Conservation (phyloP, 1,140 invertebrate species). For the Drosophila virilis region DNA sequence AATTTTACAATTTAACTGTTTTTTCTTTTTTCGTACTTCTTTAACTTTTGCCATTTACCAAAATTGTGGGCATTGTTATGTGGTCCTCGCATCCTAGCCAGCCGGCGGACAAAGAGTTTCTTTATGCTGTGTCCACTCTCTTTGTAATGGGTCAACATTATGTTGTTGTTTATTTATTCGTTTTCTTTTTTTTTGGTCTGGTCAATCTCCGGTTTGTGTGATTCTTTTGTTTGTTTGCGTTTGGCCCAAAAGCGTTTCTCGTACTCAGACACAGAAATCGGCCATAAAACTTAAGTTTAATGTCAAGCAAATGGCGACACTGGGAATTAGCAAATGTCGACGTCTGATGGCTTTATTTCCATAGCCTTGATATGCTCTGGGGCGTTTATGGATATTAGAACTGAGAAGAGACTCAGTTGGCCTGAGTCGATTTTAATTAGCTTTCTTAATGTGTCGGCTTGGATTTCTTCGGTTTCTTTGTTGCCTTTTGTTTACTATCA, state of each 20-base stretch:
- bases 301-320: conserved; percentile 76
- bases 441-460: conserved; percentile 49
- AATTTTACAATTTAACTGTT: no score
- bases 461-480: conserved; percentile 29
- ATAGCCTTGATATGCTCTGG: conserved; percentile 36
- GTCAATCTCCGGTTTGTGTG: conserved; percentile 44
- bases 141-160: conserved; percentile 16
- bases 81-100: neutral
- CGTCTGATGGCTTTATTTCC: conserved; percentile 76
- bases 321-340: conserved; percentile 58
- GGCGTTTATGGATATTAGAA: conserved; percentile 23
- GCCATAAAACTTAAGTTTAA: conserved; percentile 74
- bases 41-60: no score
- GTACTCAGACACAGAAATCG: conserved; percentile 71
- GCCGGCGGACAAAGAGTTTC: neutral
- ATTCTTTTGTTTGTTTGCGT: conserved; percentile 37
- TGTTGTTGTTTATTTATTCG: conserved; percentile 10
- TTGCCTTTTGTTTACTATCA: conserved; percentile 24
- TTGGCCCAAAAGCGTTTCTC: conserved; percentile 41
- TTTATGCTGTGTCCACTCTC: conserved; percentile 12
- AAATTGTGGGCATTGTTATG: neutral
- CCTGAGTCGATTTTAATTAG: conserved; percentile 54
- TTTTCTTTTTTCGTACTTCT: no score
- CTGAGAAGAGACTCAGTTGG: neutral
- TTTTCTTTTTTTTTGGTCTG: conserved; percentile 2